These are phyloP conservation scores for Pseudomyrmex gracilis DNA, from an alignment of 1,140 invertebrate genomes.

Conservation along the genomic window DNA sequence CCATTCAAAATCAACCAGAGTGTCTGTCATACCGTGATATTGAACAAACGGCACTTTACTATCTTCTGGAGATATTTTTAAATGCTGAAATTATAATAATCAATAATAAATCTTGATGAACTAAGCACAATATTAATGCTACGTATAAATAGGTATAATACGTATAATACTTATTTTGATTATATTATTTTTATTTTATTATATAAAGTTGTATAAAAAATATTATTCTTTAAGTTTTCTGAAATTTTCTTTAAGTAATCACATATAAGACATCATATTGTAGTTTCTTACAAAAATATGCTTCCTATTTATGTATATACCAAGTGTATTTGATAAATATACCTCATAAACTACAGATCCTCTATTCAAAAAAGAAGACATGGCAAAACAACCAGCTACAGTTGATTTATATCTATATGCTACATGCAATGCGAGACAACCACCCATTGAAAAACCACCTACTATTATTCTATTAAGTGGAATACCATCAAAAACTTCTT, in stretches of 20 bases:
- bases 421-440: conserved; percentile 89
- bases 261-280: background rate
- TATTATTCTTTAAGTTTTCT: too few relatives aligned
- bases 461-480: conserved; percentile 89
- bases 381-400: conserved; percentile 89
- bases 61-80: conserved; percentile 41
- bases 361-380: conserved; percentile 91
- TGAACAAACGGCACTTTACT: conserved; percentile 77
- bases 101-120: background rate
- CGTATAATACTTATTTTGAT: too few relatives aligned
- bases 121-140: background rate
- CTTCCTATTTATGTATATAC: background rate
- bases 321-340: conserved; percentile 14
- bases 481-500: conserved; percentile 88
- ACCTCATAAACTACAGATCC: conserved; percentile 88
- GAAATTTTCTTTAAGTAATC: background rate
- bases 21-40: conserved; percentile 84
- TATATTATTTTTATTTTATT: background rate
- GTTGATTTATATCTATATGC: conserved; percentile 87
- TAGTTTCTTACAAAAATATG: background rate
- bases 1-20: conserved; percentile 86
- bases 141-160: too few relatives aligned
- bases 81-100: conserved; percentile 42
- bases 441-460: conserved; percentile 93
- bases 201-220: too few relatives aligned